Conservation (phyloP, 2,888 invertebrate genomes). For the Endotricha flammealis region DNA sequence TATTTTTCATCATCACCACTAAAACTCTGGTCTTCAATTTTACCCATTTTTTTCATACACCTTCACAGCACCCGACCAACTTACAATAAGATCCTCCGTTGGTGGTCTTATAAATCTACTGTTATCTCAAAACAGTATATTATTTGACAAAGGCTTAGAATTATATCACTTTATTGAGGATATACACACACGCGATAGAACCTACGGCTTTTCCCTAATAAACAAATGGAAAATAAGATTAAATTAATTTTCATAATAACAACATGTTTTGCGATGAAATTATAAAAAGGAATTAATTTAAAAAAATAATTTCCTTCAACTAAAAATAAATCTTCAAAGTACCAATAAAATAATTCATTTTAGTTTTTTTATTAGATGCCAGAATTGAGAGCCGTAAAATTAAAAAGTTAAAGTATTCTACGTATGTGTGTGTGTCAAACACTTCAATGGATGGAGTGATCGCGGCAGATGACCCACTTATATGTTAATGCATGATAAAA, state of each 20-base stretch:
- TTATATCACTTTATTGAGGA: slow-evolving; percentile 50
- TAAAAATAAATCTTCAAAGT: too few relatives aligned
- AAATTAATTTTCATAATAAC: too few relatives aligned
- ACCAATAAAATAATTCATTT: too few relatives aligned
- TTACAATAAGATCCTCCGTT: slow-evolving; percentile 28
- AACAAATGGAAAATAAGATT: slow-evolving; percentile 43
- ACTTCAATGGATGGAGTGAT: slow-evolving; percentile 28
- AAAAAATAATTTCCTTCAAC: too few relatives aligned
- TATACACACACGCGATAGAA: slow-evolving; percentile 42
- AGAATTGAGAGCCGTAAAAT: too few relatives aligned
- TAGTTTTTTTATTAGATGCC: too few relatives aligned
- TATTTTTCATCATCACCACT: slow-evolving; percentile 48
- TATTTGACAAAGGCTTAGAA: slow-evolving; percentile 50
- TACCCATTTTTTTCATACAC: slow-evolving; percentile 40
- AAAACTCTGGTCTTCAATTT: slow-evolving; percentile 29
- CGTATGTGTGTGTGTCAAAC: slow-evolving; percentile 3
- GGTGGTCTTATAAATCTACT: slow-evolving; percentile 52
- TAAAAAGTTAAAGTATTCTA: too few relatives aligned
- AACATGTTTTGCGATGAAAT: too few relatives aligned
- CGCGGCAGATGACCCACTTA: slow-evolving; percentile 35
- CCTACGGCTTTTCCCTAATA: slow-evolving; percentile 61
- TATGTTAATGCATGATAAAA: slow-evolving; percentile 16
- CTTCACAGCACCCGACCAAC: slow-evolving; percentile 17
- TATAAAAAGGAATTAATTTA: too few relatives aligned
- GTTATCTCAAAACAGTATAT: slow-evolving; percentile 38